Evolutionary conservation across 2,888 invertebrate species (phyloP), one percentile per base, ranked within the genome.

Genomic region (Microchrysa polita): DNA sequence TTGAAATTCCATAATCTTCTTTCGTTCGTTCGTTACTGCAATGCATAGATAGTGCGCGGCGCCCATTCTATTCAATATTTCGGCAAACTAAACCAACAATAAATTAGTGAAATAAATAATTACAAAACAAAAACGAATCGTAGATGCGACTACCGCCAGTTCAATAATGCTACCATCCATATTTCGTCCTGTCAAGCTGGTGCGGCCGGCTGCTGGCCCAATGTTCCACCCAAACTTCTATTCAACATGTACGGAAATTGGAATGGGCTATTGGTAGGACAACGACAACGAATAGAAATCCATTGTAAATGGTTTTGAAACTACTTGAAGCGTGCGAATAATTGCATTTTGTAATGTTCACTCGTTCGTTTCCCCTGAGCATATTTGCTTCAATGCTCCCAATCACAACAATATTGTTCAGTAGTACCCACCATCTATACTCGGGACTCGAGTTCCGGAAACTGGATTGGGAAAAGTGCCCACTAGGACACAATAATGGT

Each of bases 281-380:
- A 40, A 22, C 34, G 65, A 48, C 65, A 65, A 22, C 65, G 20
- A 65, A 65, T 65, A 48, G 34, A 65, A 65, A 65, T 65, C 65
- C 48, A 65, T 65, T 48, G 44, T 48, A 5, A 65, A 65, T 65
- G 65, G 44, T 63, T 63, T 63, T 65, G 20, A 48, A 20, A 65
- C 16, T 48, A 65, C 44, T 44, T 48, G 65, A 44, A 65, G 65
- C 48, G 65, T 65, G 65, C 65, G 65, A 48, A 65, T 65, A 65
- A 65, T 65, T 65, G 65, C 65, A 65, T 65, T 65, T 65, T 65
- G 48, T 65, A 65, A 65, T 65, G 65, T 65, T 65, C 65, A 20
- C 48, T 65, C 18, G 2, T 52, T 16, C 52, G 52, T 5, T 52
- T n/a, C 16, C 34, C 16, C n/a, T n/a, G n/a, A 16, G n/a, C 16